Evolutionary conservation across 2,797 vertebrate species (phyloP).

Genomic region (Enteromius treurensis): DNA sequence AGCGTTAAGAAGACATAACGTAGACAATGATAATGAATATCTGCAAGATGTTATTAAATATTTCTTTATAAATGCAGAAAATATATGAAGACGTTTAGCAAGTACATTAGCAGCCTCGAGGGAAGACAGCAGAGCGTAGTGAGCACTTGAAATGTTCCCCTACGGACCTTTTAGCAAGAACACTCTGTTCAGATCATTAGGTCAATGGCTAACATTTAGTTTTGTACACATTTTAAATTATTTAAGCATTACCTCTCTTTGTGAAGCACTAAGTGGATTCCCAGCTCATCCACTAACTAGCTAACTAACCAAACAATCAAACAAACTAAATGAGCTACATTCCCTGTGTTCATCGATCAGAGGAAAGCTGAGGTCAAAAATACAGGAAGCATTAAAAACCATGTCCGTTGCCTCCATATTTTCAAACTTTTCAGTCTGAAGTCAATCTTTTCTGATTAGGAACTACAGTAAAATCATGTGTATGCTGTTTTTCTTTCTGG

Average conservation of each 20-base stretch:
- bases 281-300: not conserved
- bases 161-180: conserved; percentile 2
- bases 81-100: not conserved
- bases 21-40: too few relatives aligned
- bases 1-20: not conserved
- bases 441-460: not conserved
- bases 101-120: not conserved
- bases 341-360: not conserved
- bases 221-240: not conserved
- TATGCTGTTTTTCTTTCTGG: not conserved
- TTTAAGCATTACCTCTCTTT: not conserved
- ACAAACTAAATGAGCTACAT: not conserved
- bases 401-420: not conserved
- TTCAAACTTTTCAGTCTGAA: not conserved
- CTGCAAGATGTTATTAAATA: not conserved
- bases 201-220: not conserved
- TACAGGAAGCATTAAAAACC: not conserved
- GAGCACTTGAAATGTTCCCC: not conserved
- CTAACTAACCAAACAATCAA: too few relatives aligned
- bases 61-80: not conserved
- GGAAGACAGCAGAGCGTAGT: not conserved
- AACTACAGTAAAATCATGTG: not conserved
- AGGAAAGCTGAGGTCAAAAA: not conserved
- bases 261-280: not conserved
- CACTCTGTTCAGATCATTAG: not conserved